Base-by-base conservation (phyloP, 2,113 vertebrate genomes). In the Sphaerodactylus townsendi region DNA sequence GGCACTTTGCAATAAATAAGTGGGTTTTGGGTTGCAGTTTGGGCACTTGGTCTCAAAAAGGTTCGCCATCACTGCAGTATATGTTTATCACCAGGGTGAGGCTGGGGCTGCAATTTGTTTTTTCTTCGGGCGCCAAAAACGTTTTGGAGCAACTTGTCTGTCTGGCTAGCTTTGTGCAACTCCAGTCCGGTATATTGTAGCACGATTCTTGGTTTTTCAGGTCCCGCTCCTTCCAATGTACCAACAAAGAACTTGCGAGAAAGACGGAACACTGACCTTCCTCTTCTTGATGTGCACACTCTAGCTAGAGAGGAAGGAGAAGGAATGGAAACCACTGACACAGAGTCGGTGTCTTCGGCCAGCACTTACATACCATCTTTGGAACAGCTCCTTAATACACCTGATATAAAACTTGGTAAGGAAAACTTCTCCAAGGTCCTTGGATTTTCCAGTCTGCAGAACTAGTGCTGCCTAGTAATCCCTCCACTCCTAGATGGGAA, bases 311-410 rank as follows among this genome's bases (percentile, higher is more conserved):
- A 99, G 84, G 98, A 99, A 78, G 98, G 98, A 1, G 99, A 99
- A 89, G 98, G 98, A 1, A 99, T 99, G 99, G 99, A 99, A 92
- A 99, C 96, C 28, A 97, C 96, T 0, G 98, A 99, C 88, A 96
- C 93, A 0, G 98, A 99, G 85, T 97, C 95, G 10, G 92, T 95
- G 4, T 98, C 98, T 66, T 97, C 97, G 4, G 64, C 95, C 21
- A 91, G 94, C 37, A 96, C 95, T 17, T 91, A 97, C 0, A 81
- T 97, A 4, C 96, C 95, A 5, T 98, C 98, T 19, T 92, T 99
- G 87, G 99, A 99, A 88, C 97, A 99, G 82, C 98, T 99, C n/a
- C 97, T 99, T 77, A 97, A 91, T 59, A 96, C 97, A 11, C 93
- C 98, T 0, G 97, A 99, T 89, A 91, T 93, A 84, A 98, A 97